Evolutionary conservation across 2,888 invertebrate genomes (phyloP).

Genomic region (Leptopilina drosophilae): DNA sequence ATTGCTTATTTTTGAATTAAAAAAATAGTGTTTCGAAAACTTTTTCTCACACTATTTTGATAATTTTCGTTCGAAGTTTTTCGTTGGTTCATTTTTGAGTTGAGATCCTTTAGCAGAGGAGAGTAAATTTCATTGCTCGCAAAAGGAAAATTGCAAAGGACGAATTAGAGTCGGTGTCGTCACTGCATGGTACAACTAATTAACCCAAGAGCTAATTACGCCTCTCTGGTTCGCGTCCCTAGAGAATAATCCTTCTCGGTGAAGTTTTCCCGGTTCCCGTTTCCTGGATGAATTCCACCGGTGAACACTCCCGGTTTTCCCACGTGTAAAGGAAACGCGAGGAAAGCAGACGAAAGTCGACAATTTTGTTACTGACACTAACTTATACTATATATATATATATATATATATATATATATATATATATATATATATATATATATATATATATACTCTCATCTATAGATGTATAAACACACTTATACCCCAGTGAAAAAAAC

Average conservation of each 20-base stretch:
- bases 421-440: too few species aligned
- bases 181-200: conserved; percentile 42
- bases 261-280: conserved; percentile 42
- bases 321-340: conserved; percentile 34
- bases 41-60: too few species aligned
- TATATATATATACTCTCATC: background rate
- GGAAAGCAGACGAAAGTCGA: conserved; percentile 23
- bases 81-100: background rate
- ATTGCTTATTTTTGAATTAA: too few species aligned
- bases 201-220: conserved; percentile 43
- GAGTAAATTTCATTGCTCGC: conserved; percentile 1
- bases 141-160: conserved; percentile 13
- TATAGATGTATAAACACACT: too few species aligned
- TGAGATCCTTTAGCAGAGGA: conserved; percentile 4
- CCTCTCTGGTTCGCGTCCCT: conserved; percentile 34
- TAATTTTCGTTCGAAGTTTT: background rate
- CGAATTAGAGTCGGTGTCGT: conserved; percentile 38
- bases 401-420: too few species aligned
- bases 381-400: background rate
- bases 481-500: too few species aligned
- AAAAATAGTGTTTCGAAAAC: too few species aligned
- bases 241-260: conserved; percentile 40
- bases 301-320: conserved; percentile 29
- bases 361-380: conserved; percentile 3
- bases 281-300: conserved; percentile 31